Base-by-base conservation (phyloP, 2,113 vertebrate genomes). In the Stegastes partitus region DNA sequence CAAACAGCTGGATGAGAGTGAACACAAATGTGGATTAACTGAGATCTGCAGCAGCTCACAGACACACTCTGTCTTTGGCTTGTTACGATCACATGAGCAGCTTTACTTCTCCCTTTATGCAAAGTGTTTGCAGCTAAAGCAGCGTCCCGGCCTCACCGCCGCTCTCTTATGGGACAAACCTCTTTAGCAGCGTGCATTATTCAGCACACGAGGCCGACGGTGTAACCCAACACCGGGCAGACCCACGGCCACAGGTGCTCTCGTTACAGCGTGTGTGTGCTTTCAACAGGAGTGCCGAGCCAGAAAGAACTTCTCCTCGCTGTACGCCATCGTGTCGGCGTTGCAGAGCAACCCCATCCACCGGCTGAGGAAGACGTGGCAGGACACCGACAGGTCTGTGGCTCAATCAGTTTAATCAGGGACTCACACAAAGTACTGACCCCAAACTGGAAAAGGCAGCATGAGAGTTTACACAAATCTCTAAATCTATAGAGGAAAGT, bases 301-400 rank as follows among this genome's bases (percentile, higher is more conserved):
- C 37, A 93, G 96, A 61, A 96, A 97, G 74, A 97, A 98, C 86
- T 97, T 97, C 92, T 98, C 97, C 14, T 97, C 96, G 0, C 93
- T 97, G 54, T 96, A 96, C 1, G 96, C 97, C 76, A 95, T 97
- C 1, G 92, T 97, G 71, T 97, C 97, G 0, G 96, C 96, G 1
- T 91, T 98, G 85, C 96, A 97, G 85, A 97, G 96, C 79, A 97
- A 96, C 78, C 93, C 97, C 11, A 89, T 97, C 84, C 97, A 98
- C 90, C 93, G 97, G 31, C 95, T 97, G 50, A 95, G 95, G 89
- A 93, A 83, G 61, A 96, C 96, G 11, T 98, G 97, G 97, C 96
- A 95, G 39, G 96, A 98, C 72, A 95, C 95, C 1, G 92, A 96
- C 94, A 96, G 95, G 97, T 98, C 25, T 63, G 89, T 76, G 51